Evolutionary conservation across 2,888 invertebrate species (phyloP).

Genomic region (Teleogryllus oceanicus): DNA sequence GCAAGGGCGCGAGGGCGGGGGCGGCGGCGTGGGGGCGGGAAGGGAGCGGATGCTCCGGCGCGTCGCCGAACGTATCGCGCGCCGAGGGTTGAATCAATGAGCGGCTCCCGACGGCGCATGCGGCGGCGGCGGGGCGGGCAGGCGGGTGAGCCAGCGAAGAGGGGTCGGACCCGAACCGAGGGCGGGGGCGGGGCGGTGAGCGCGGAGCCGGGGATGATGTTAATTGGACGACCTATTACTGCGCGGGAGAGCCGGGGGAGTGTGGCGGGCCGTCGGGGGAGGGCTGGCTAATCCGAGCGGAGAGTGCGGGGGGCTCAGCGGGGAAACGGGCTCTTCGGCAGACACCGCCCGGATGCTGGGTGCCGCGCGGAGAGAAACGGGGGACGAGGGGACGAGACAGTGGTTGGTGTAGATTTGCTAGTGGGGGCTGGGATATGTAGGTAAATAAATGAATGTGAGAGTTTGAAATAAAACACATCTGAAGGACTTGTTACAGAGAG

Average conservation of each 20-base stretch:
- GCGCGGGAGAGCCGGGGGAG: neutral
- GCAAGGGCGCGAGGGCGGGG: neutral
- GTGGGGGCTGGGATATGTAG: too few species aligned
- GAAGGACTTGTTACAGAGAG: too few species aligned
- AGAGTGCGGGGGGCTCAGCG: neutral
- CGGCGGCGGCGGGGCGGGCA: neutral
- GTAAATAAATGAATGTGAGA: too few species aligned
- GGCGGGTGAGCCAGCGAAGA: neutral
- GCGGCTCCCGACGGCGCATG: constrained; percentile 1
- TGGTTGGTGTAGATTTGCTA: too few species aligned
- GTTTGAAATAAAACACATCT: too few species aligned
- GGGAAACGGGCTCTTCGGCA: too few species aligned
- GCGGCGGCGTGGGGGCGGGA: neutral
- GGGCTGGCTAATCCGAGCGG: neutral
- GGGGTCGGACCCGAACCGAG: neutral
- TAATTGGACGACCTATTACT: constrained; percentile 10
- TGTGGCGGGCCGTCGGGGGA: neutral
- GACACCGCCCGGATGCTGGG: too few species aligned
- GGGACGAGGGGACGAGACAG: too few species aligned
- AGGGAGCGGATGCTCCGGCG: neutral
- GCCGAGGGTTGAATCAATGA: neutral
- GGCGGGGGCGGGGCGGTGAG: neutral
- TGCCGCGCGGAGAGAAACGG: too few species aligned
- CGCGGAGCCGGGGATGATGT: neutral
- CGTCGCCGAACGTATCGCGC: neutral